Percentiles rank a stretch among this genome's conserved stretches.
Conservation (phyloP, 2,113 vertebrate species). For the Ageneiosus marmoratus region DNA sequence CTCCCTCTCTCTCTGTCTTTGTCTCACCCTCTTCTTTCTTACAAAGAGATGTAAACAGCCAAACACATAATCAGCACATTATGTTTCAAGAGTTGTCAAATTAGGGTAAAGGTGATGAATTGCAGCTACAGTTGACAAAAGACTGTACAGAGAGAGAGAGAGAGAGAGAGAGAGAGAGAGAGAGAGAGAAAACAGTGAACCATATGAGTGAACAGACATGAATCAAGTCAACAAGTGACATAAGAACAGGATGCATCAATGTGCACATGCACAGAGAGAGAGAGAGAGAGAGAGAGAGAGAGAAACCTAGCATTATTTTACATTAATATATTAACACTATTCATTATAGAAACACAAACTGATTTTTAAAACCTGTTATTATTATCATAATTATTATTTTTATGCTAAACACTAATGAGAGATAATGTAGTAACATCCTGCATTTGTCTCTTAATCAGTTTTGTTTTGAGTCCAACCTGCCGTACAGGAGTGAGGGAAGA, state of each 20-base stretch:
- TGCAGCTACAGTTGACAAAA: constrained; percentile 30
- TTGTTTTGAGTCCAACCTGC: too few species aligned
- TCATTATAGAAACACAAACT: too few species aligned
- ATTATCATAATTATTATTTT: too few species aligned
- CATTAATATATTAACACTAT: too few species aligned
- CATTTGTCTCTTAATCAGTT: too few species aligned
- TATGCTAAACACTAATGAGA: too few species aligned
- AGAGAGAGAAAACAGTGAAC: constrained; percentile 10
- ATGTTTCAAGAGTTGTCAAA: constrained; percentile 42
- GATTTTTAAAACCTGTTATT: too few species aligned
- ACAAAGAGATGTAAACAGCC: constrained; percentile 10
- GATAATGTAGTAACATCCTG: too few species aligned
- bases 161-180: background rate
- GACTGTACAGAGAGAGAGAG: constrained; percentile 27
- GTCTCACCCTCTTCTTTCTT: constrained; percentile 1
- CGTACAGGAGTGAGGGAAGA: background rate
- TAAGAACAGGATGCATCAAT: constrained; percentile 44
- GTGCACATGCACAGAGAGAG: constrained; percentile 45
- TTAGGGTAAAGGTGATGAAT: constrained; percentile 59
- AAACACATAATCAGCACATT: constrained; percentile 19
- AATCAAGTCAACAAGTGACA: constrained; percentile 40
- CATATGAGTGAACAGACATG: constrained; percentile 45
- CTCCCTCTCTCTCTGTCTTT: constrained; percentile 20
- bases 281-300: background rate
- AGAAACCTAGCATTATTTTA: too few species aligned